These are phyloP conservation scores for Emydura subglobosa DNA, from an alignment of 2,113 vertebrate species.

Conservation along the genomic window DNA sequence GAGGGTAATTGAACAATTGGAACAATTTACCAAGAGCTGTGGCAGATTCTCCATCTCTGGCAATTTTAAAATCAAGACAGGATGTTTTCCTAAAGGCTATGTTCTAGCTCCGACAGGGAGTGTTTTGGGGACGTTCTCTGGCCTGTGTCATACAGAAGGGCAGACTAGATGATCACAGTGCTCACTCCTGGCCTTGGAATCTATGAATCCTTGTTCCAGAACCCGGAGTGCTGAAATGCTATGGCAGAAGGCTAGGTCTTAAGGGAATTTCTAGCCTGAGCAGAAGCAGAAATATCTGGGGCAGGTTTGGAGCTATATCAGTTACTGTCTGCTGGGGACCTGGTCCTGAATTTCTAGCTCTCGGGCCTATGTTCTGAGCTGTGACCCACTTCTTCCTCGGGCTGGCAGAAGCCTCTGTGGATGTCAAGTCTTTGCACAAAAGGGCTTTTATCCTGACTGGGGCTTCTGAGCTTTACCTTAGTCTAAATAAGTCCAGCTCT, in stretches of 20 bases:
- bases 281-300: constrained; percentile 36
- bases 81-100: neutral
- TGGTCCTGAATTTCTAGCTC: neutral
- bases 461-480: neutral
- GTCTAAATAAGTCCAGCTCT: neutral
- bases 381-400: neutral
- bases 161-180: neutral
- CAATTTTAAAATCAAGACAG: neutral
- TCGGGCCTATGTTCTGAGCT: neutral
- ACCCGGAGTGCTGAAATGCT: neutral
- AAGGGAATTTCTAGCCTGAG: neutral
- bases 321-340: neutral
- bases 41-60: neutral
- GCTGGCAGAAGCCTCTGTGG: neutral
- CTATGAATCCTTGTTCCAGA: neutral
- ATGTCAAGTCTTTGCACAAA: neutral
- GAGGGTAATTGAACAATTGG: neutral
- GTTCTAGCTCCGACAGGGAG: neutral
- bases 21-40: too few species aligned
- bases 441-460: neutral
- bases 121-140: neutral
- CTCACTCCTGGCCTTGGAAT: neutral
- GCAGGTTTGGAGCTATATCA: neutral
- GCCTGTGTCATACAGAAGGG: neutral
- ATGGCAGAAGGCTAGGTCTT: neutral